A percentile compares a stretch with the other conserved stretches of the same genome.
phyloP scores from a whole-genome alignment of 2,113 vertebrate genomes.

The Callocephalon fimbriatum region DNA sequence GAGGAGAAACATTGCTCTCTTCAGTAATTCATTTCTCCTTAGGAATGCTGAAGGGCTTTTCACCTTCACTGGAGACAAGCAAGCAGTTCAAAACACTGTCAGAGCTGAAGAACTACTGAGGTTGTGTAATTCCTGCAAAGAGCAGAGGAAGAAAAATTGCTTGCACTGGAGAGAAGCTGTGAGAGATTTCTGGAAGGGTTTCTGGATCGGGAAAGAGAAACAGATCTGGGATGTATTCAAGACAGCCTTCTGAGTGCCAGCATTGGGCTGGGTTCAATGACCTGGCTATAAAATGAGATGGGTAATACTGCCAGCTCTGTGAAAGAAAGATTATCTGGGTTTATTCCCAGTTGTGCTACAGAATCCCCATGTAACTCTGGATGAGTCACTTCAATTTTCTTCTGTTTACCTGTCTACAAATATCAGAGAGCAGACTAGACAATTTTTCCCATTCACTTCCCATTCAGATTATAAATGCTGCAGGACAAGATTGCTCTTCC shows the following conservation, averaged over 20 bases:
- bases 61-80: neutral
- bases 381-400: conserved; percentile 41
- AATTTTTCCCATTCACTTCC: neutral
- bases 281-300: conserved; percentile 13
- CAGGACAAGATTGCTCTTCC: neutral
- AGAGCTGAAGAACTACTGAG: neutral
- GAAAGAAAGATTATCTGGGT: conserved; percentile 28
- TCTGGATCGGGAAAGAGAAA: conserved; percentile 1
- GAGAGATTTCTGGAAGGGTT: conserved; percentile 38
- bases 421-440: neutral
- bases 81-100: conserved; percentile 13
- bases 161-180: neutral
- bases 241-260: neutral
- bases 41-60: neutral
- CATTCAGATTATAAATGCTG: neutral
- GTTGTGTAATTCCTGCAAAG: neutral
- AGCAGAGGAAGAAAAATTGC: neutral
- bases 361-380: neutral
- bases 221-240: neutral
- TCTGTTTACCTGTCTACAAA: conserved; percentile 42
- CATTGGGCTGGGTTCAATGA: neutral
- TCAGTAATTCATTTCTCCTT: neutral
- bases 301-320: conserved; percentile 13
- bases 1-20: neutral
- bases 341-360: conserved; percentile 39